A percentile compares a stretch with the other conserved stretches of the same genome.
Evolutionary conservation across 2,797 vertebrate species (phyloP).

Genomic region (Ispidina lecontei): DNA sequence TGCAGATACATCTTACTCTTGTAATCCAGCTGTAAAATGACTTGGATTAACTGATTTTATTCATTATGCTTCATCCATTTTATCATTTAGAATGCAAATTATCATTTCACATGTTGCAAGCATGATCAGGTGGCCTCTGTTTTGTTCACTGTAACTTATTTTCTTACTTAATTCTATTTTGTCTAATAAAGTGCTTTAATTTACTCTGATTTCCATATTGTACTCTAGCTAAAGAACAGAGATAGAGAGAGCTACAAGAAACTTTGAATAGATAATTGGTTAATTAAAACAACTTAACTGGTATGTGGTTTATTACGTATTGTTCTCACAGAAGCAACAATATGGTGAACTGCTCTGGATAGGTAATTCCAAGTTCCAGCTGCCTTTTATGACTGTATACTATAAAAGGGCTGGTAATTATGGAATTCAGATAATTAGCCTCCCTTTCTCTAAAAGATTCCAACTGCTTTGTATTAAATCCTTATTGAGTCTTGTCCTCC

Average conservation of each 20-base stretch:
- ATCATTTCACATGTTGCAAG: neutral
- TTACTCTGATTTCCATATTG: slow-evolving; percentile 51
- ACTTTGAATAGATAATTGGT: slow-evolving; percentile 59
- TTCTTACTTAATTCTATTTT: slow-evolving; percentile 13
- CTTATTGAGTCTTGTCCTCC: neutral
- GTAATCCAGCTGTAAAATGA: neutral
- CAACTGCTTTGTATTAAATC: neutral
- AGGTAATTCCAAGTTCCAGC: slow-evolving; percentile 48
- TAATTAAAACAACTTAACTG: slow-evolving; percentile 65
- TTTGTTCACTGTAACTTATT: neutral
- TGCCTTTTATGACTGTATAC: slow-evolving; percentile 1
- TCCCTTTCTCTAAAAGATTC: neutral
- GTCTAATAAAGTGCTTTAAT: slow-evolving; percentile 51
- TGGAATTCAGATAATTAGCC: neutral
- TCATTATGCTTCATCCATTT: neutral
- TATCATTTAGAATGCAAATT: neutral
- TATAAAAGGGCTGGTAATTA: neutral
- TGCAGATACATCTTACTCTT: neutral
- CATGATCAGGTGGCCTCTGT: neutral
- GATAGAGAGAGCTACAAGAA: slow-evolving; percentile 26
- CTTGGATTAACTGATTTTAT: neutral
- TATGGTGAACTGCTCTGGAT: slow-evolving; percentile 31
- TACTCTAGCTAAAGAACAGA: slow-evolving; percentile 59
- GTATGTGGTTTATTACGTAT: slow-evolving; percentile 44
- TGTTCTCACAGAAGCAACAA: slow-evolving; percentile 45